Percentiles rank a stretch among this genome's conserved stretches.
Conservation (phyloP, 2,797 vertebrate genomes). For the Chlorospingus flavigularis region DNA sequence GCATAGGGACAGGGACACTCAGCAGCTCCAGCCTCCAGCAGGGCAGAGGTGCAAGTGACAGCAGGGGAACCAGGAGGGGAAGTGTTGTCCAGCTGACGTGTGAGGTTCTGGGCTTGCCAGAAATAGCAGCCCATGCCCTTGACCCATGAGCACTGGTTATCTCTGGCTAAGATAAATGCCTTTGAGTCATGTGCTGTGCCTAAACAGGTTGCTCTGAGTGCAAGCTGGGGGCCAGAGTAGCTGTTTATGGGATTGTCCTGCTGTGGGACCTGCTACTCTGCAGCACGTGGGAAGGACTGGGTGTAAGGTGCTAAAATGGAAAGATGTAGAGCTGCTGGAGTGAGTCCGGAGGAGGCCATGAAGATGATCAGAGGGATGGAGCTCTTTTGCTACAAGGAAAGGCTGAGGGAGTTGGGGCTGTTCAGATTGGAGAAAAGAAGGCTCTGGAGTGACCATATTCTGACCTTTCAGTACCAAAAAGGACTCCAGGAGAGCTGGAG, state of each 20-base stretch:
- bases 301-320: neutral
- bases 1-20: neutral
- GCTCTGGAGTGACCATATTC: neutral
- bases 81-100: neutral
- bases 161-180: neutral
- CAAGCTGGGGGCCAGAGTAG: neutral
- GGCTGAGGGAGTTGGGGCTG: neutral
- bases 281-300: neutral
- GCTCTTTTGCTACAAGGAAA: neutral
- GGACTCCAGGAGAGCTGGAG: neutral
- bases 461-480: neutral
- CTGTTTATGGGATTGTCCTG: neutral
- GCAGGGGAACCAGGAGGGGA: neutral
- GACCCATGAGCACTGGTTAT: neutral
- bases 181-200: neutral
- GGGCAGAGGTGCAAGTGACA: neutral
- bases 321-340: neutral
- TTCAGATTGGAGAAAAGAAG: neutral
- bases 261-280: neutral
- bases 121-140: conserved; percentile 20
- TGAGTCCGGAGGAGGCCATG: neutral
- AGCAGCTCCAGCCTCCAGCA: neutral
- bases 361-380: neutral
- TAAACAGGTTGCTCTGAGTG: neutral
- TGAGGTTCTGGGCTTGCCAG: neutral